Base-by-base conservation (phyloP, 2,797 vertebrate species). In the Platyrinchus mystaceus region DNA sequence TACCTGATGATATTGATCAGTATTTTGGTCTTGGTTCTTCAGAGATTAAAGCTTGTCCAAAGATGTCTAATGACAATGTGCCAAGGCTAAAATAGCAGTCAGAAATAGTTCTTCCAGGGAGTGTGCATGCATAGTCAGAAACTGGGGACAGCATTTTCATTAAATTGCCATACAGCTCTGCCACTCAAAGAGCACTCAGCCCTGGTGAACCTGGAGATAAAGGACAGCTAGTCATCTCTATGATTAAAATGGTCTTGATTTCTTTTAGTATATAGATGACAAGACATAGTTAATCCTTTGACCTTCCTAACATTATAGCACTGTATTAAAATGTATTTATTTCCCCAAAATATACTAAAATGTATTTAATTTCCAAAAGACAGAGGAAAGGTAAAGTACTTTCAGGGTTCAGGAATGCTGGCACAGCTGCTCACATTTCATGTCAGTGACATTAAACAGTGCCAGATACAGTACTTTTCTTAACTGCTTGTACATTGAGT, bases 401-500 rank as follows among this genome's bases (percentile, higher is more conserved):
- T 91, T 68, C 39, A 85, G 90, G 90, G 60, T 95, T 92, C 59
- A 93, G 66, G 59, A 95, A 84, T 90, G 64, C 75, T 95, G 91
- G 84, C 66, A 95, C 60, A 43, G 86, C 49, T 92, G 85, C 93
- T 96, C 37, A 52, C 74, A 52, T 94, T 84, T 94, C 94, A 90
- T 50, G 39, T 83, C 64, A 93, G 37, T 93, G 76, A 84, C 82
- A 93, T 96, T 96, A 87, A 94, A 60, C 94, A 97, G 94, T 86
- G 93, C 94, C 87, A 97, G 86, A 95, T 92, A 94, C 81, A 87
- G 91, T 93, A 77, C 91, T 95, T 96, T 69, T 70, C 93, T 90
- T 96, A 94, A 95, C 91, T 95, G 83, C 84, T 91, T 90, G 82
- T 95, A 85, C 90, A 46, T 79, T 78, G 84, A 85, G 53, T 92